These are phyloP conservation scores for Drosophila nigricruria DNA, from an alignment of 2,888 invertebrate genomes.

Conservation along the genomic window DNA sequence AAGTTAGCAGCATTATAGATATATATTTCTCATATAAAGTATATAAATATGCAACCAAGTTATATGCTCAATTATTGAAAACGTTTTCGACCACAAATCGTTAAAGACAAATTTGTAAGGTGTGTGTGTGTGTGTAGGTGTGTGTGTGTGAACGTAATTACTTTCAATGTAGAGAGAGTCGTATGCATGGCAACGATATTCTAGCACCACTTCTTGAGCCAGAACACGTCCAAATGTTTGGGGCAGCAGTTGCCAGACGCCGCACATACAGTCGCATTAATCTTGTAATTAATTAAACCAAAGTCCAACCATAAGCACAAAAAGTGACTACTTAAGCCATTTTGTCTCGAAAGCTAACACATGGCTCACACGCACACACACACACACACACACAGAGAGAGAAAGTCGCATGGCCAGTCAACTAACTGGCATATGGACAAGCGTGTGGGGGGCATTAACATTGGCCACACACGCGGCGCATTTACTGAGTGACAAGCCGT, in stretches of 20 bases:
- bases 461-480: conserved; percentile 62
- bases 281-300: conserved; percentile 82
- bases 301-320: conserved; percentile 80
- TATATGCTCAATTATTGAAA: background rate
- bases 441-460: conserved; percentile 73
- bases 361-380: conserved; percentile 55
- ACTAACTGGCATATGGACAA: conserved; percentile 78
- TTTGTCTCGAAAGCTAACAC: conserved; percentile 77
- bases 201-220: conserved; percentile 22
- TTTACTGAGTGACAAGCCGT: conserved; percentile 72
- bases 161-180: conserved; percentile 39
- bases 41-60: background rate
- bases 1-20: background rate
- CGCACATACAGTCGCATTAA: conserved; percentile 64
- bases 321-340: conserved; percentile 82
- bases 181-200: conserved; percentile 37
- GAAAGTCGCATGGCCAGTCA: conserved; percentile 35
- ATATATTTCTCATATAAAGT: no score
- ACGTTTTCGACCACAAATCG: conserved; percentile 24
- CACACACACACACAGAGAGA: background rate
- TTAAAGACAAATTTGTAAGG: conserved; percentile 57
- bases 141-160: conserved; percentile 51
- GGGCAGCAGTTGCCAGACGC: conserved; percentile 45
- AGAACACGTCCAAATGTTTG: conserved; percentile 17
- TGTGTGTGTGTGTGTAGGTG: background rate